Evolutionary conservation across 2,888 invertebrate genomes (phyloP), one percentile per base, ranked within the genome.

Genomic region (Coecobrya sp.): DNA sequence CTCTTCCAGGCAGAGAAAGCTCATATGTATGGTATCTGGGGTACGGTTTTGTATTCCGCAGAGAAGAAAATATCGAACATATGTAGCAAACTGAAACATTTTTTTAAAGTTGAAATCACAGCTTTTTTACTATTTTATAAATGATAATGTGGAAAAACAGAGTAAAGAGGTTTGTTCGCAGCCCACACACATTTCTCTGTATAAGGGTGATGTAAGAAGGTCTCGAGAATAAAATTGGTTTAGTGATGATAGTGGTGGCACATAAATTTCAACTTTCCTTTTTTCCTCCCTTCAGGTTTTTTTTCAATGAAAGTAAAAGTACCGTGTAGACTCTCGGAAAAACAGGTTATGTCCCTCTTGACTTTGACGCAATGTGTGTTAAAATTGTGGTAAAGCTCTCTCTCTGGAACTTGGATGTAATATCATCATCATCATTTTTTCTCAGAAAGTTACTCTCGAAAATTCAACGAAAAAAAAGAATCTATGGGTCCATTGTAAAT

Each of bases 211-310:
- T 45, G 10, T 45, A 25, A 25, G 70, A 42, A 42, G 70, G 70
- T 36, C 70, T 30, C 4, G 76, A 49, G 45, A 49, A 55, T 55
- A 55, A 79, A 79, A 79, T 79, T 52, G 22, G 52, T 52, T 27
- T 16, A 84, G 73, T 87, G 79, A 45, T 62, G 25, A 30, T 73
- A 62, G 76, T 55, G 5, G 68, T 42, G 7, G 59, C 59, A 87
- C 87, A 87, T 87, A 87, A 87, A 87, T 87, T 87, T 79, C 45
- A 49, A 87, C 87, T 79, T 76, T 79, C 49, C 36, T 4, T 42
- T 62, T 84, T 62, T 62, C 62, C 45, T 45, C 76, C 76, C 45
- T 49, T 45, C 22, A 45, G 25, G 11, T 19, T 73, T 73, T 36
- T 73, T 86, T 59, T 55, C 42, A 79, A 22, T 87, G 68, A 88